A percentile compares a stretch with the other conserved stretches of the same genome.
These are phyloP conservation scores for Trematomus bernacchii DNA, from an alignment of 2,797 vertebrate species.

Conservation along the genomic window DNA sequence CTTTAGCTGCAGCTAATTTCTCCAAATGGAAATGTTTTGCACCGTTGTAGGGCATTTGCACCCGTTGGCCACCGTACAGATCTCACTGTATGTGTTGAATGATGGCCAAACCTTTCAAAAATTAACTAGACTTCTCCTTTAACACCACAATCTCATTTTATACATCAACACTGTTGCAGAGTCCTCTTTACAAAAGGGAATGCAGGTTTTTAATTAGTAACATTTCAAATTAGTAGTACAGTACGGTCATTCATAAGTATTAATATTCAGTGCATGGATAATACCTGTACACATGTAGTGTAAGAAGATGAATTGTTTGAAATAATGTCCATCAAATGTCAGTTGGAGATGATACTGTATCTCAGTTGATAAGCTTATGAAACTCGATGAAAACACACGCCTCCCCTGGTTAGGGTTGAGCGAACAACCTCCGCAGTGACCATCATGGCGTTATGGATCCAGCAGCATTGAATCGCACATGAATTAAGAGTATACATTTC, in stretches of 20 bases:
- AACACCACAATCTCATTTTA: constrained; percentile 29
- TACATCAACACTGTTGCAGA: constrained; percentile 52
- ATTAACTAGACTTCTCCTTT: background rate
- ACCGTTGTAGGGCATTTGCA: too few species aligned
- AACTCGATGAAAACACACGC: background rate
- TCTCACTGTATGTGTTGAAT: background rate
- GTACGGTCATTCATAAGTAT: constrained; percentile 47
- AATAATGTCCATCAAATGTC: constrained; percentile 27
- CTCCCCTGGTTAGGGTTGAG: constrained; percentile 17
- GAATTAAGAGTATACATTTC: constrained; percentile 23
- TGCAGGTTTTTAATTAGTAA: constrained; percentile 53
- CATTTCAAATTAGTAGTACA: constrained; percentile 56
- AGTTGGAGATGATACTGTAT: background rate
- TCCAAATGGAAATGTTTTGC: too few species aligned
- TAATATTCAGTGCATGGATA: constrained; percentile 63
- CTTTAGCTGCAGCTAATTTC: too few species aligned
- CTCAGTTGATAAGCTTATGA: background rate
- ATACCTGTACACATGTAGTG: constrained; percentile 39
- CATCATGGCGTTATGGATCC: background rate
- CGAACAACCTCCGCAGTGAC: constrained; percentile 26
- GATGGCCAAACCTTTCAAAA: background rate
- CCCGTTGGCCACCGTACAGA: too few species aligned
- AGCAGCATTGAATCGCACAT: constrained; percentile 29
- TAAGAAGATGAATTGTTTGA: constrained; percentile 44
- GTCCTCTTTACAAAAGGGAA: constrained; percentile 43